A percentile compares a stretch with the other conserved stretches of the same genome.
Conservation (phyloP, 2,113 vertebrate species). For the Hiodon alosoides region DNA sequence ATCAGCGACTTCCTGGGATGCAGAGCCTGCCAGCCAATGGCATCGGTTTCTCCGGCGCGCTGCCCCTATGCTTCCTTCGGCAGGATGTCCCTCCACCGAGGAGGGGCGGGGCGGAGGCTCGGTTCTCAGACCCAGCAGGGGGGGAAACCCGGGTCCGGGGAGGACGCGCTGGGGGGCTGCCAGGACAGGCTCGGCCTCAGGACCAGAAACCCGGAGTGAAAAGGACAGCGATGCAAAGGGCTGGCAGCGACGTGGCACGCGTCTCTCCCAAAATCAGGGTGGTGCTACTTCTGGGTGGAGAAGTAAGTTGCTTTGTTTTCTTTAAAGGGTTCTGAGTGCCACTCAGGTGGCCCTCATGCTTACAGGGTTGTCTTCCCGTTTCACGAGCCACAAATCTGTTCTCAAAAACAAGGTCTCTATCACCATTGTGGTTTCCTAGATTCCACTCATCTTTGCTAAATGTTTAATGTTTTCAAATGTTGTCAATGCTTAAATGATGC, state of each 20-base stretch:
- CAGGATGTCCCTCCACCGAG: slow-evolving; percentile 56
- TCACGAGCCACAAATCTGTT: not conserved
- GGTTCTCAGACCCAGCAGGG: slow-evolving; percentile 45
- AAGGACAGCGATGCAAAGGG: not conserved
- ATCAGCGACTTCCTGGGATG: not conserved
- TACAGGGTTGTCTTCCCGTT: not conserved
- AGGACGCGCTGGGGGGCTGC: slow-evolving; percentile 45
- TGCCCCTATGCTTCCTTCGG: not conserved
- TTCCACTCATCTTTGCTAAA: too few relatives aligned
- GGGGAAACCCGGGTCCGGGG: slow-evolving; percentile 20
- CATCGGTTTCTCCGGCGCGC: not conserved
- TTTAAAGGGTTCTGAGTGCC: too few relatives aligned
- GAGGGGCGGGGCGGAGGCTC: slow-evolving; percentile 50
- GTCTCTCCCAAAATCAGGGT: slow-evolving; percentile 70
- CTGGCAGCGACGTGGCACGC: slow-evolving; percentile 30
- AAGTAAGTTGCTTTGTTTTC: slow-evolving; percentile 52
- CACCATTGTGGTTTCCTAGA: too few relatives aligned
- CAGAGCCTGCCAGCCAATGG: not conserved
- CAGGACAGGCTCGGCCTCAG: not conserved
- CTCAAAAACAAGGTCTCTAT: too few relatives aligned
- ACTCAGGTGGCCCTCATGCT: not conserved
- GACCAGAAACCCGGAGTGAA: not conserved
- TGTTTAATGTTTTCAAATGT: too few relatives aligned
- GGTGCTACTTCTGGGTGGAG: slow-evolving; percentile 68
- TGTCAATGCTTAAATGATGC: too few relatives aligned